phyloP scores from a whole-genome alignment of 2,113 vertebrate species.

The Chascanopsetta lugubris region DNA sequence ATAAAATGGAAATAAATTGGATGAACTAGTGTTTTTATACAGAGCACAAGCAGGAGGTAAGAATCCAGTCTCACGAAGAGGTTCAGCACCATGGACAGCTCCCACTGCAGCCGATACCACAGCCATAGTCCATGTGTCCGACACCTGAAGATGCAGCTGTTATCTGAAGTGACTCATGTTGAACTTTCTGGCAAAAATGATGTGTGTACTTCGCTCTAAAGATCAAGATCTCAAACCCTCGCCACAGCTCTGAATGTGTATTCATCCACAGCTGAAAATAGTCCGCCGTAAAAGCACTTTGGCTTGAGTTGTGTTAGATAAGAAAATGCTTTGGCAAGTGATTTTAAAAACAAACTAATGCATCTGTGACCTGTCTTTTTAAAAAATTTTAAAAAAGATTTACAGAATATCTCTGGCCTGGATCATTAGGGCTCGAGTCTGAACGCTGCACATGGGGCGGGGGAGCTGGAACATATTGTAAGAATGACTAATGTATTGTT shows the following conservation, averaged over 20 bases:
- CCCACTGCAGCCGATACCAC: not conserved
- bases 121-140: not conserved
- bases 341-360: not conserved
- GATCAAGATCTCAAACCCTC: constrained; percentile 4
- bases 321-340: not conserved
- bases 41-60: not conserved
- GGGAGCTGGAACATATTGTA: not conserved
- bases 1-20: constrained; percentile 2
- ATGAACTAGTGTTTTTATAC: not conserved
- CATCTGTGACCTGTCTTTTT: not conserved
- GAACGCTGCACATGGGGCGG: not conserved
- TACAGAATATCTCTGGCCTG: not conserved
- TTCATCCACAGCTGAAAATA: not conserved
- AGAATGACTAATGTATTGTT: constrained; percentile 11
- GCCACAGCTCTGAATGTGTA: not conserved
- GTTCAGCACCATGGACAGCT: constrained; percentile 39
- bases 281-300: not conserved
- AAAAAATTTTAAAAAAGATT: not conserved
- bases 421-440: not conserved
- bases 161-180: too few relatives aligned
- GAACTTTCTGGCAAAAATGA: too few relatives aligned
- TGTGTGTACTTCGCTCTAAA: too few relatives aligned
- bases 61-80: not conserved
- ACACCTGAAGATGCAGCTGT: too few relatives aligned
- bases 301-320: constrained; percentile 3